Conservation (phyloP, 2,888 invertebrate species). For the Drosophila setosimentum region DNA sequence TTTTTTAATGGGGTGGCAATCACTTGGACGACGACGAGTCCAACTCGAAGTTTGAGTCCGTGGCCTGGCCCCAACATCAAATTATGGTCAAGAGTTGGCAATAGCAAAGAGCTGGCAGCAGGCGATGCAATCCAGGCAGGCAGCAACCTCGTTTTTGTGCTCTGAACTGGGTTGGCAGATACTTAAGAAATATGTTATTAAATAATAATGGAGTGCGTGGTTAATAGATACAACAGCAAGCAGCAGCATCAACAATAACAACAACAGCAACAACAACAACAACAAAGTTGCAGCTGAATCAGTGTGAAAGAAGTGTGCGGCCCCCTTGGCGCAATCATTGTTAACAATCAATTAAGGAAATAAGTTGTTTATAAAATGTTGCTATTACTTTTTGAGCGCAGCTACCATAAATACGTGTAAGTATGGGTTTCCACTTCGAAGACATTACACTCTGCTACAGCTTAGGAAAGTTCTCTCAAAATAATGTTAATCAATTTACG, state of each 20-base stretch:
- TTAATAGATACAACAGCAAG: constrained; percentile 79
- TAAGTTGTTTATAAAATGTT: constrained; percentile 84
- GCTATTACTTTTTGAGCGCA: constrained; percentile 72
- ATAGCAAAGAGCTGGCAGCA: constrained; percentile 43
- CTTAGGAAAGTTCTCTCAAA: constrained; percentile 20
- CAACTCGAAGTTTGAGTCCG: constrained; percentile 34
- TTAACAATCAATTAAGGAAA: constrained; percentile 84
- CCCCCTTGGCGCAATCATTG: constrained; percentile 80
- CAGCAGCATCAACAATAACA: constrained; percentile 2
- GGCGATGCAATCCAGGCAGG: constrained; percentile 33
- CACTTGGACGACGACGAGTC: constrained; percentile 77
- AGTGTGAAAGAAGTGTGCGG: constrained; percentile 75
- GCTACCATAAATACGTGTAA: constrained; percentile 73
- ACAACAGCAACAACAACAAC: constrained; percentile 19
- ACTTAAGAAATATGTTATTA: constrained; percentile 84
- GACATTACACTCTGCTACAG: constrained; percentile 54
- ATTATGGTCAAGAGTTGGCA: constrained; percentile 80
- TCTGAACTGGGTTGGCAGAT: constrained; percentile 83
- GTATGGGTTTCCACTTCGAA: constrained; percentile 51
- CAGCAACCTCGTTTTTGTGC: constrained; percentile 77
- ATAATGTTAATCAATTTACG: constrained; percentile 3
- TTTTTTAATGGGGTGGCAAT: constrained; percentile 84
- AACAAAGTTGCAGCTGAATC: constrained; percentile 33
- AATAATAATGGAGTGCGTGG: constrained; percentile 84
- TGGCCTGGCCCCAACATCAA: constrained; percentile 63